Evolutionary conservation across 2,113 vertebrate species (phyloP).

Genomic region (Amblyopsis rosae): DNA sequence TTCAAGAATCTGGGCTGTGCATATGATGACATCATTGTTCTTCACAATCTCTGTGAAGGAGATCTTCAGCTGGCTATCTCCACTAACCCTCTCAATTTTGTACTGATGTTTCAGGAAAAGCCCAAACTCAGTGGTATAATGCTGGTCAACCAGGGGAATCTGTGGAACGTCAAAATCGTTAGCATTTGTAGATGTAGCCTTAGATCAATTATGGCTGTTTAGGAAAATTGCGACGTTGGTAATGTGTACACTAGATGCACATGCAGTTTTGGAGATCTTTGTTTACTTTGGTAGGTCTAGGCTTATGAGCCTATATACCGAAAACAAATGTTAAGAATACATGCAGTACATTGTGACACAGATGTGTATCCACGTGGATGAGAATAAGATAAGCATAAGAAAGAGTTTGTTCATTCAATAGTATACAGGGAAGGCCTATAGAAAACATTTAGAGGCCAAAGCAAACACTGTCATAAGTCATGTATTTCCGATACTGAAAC

Average conservation of each 20-base stretch:
- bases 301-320: no score
- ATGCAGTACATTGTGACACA: background rate
- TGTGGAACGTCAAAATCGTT: slow-evolving; percentile 49
- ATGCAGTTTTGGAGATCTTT: no score
- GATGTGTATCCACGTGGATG: background rate
- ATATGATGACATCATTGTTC: slow-evolving; percentile 87
- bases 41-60: slow-evolving; percentile 88
- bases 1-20: slow-evolving; percentile 96
- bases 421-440: no score
- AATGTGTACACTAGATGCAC: no score
- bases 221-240: no score
- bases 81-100: slow-evolving; percentile 84
- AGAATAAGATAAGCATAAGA: no score
- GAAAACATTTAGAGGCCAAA: no score
- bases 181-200: background rate
- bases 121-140: slow-evolving; percentile 84
- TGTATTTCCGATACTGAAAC: no score
- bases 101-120: slow-evolving; percentile 83
- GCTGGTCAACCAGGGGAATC: slow-evolving; percentile 94
- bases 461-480: no score
- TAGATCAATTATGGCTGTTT: background rate
- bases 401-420: no score
- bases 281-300: no score
- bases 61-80: slow-evolving; percentile 89
- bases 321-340: background rate